Evolutionary conservation across 2,113 vertebrate genomes (phyloP).

Genomic region (Hydrochoerus hydrochaeris): DNA sequence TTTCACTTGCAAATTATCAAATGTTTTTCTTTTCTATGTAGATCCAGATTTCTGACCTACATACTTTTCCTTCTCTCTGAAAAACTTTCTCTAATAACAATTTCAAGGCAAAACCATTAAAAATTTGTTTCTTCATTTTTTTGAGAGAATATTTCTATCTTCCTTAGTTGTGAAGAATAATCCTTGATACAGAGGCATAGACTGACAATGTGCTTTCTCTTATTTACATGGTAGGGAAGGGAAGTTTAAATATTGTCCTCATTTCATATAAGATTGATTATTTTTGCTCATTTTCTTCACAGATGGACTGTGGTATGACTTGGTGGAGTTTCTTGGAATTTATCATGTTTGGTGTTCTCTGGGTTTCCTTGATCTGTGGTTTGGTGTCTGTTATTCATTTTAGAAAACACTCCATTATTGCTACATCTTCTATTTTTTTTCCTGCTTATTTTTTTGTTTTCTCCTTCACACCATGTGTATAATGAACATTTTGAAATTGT

Average conservation of each 20-base stretch:
- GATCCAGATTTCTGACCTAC: background rate
- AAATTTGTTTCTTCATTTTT: background rate
- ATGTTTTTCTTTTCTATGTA: background rate
- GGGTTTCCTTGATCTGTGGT: background rate
- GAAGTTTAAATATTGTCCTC: background rate
- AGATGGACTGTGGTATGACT: background rate
- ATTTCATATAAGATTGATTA: background rate
- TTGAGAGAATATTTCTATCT: background rate
- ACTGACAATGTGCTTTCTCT: background rate
- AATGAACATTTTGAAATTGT: background rate
- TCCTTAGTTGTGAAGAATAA: background rate
- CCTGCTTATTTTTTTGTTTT: background rate
- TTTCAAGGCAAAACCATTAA: background rate
- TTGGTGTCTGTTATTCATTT: background rate
- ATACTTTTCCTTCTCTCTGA: background rate
- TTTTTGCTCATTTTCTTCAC: background rate
- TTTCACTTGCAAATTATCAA: background rate
- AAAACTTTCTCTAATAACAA: background rate
- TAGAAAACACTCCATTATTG: background rate
- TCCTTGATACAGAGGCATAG: background rate
- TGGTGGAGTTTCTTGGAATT: background rate
- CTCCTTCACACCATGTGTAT: background rate
- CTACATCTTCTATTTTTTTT: background rate
- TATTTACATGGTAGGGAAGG: background rate
- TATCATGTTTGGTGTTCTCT: background rate